Evolutionary conservation across 2,888 invertebrate genomes (phyloP).

Genomic region (Temnothorax unifasciatus): DNA sequence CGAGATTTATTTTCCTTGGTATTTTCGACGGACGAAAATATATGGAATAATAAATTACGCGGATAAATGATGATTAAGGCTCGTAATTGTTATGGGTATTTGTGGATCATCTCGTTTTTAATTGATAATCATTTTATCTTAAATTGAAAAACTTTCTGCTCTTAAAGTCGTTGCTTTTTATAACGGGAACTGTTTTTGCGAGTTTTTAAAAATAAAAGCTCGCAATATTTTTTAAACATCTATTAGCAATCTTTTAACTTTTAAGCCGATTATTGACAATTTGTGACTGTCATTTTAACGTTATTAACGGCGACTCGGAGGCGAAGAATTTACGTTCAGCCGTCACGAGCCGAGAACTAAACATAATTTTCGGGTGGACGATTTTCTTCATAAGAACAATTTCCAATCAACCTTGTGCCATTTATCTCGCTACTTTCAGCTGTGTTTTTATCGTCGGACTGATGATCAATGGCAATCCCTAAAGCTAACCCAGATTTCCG

Average conservation of each 20-base stretch:
- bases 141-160: not conserved
- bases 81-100: not conserved
- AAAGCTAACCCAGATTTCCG: constrained; percentile 64
- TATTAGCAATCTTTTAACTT: not conserved
- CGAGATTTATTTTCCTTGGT: not conserved
- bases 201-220: constrained; percentile 4
- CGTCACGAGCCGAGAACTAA: not conserved
- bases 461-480: constrained; percentile 65
- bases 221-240: constrained; percentile 2
- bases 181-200: not conserved
- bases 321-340: constrained; percentile 1
- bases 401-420: not conserved
- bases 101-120: not conserved
- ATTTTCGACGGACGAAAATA: constrained; percentile 5
- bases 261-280: not conserved
- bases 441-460: constrained; percentile 54
- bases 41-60: not conserved
- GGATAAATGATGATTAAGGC: not conserved
- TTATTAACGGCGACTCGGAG: not conserved
- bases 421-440: not conserved
- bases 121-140: not conserved
- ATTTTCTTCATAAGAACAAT: constrained; percentile 5
- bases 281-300: not conserved
- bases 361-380: not conserved
- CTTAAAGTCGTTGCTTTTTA: not conserved